Evolutionary conservation across 2,888 invertebrate genomes (phyloP).

Genomic region (Diarsia rubi): DNA sequence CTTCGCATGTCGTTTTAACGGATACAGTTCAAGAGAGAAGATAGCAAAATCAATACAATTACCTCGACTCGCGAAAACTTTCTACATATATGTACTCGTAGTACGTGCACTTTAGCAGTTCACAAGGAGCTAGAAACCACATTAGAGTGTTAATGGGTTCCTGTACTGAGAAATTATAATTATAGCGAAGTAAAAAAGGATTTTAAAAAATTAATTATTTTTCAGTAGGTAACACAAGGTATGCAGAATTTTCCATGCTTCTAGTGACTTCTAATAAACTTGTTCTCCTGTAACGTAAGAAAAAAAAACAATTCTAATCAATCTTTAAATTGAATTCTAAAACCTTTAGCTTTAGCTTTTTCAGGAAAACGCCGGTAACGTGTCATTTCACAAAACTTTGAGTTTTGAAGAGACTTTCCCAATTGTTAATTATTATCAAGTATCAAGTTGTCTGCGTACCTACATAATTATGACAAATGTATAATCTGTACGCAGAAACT

Average conservation of each 20-base stretch:
- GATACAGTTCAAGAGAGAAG: neutral
- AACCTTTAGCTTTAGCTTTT: neutral
- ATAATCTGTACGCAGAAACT: slow-evolving; percentile 47
- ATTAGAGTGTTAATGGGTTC: slow-evolving; percentile 34
- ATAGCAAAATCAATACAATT: slow-evolving; percentile 33
- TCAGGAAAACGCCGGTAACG: neutral
- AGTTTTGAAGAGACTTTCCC: slow-evolving; percentile 13
- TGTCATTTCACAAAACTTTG: neutral
- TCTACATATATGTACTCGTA: neutral
- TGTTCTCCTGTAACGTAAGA: neutral
- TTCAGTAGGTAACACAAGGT: neutral
- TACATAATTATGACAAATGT: slow-evolving; percentile 60
- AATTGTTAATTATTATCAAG: slow-evolving; percentile 37
- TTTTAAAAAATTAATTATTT: slow-evolving; percentile 28
- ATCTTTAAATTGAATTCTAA: neutral
- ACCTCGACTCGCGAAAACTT: neutral
- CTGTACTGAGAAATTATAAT: slow-evolving; percentile 24
- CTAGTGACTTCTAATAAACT: neutral
- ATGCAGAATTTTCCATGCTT: neutral
- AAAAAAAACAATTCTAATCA: too few species aligned
- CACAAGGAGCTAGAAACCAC: slow-evolving; percentile 23
- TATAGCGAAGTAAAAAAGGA: slow-evolving; percentile 29
- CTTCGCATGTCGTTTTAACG: neutral
- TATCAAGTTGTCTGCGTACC: slow-evolving; percentile 16
- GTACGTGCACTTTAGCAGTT: slow-evolving; percentile 32